A percentile compares a stretch with the other conserved stretches of the same genome.
Evolutionary conservation across 2,888 invertebrate species (phyloP).

Genomic region (Plutella xylostella): DNA sequence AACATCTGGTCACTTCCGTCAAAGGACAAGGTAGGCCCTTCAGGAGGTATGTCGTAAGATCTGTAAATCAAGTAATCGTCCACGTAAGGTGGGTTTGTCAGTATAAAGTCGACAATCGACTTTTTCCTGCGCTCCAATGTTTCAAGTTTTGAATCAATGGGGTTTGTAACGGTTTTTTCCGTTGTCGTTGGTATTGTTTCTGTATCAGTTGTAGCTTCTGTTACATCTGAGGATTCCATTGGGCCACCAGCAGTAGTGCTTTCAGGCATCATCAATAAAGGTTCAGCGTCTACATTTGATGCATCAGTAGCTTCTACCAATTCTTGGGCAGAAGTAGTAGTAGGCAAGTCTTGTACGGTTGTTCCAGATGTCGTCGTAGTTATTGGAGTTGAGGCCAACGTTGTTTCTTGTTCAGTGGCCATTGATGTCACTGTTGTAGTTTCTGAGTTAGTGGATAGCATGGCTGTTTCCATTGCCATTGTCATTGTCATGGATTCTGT

Average conservation of each 20-base stretch:
- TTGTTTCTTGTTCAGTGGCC: constrained; percentile 13
- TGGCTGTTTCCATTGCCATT: too few relatives aligned
- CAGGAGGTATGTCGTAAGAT: constrained; percentile 44
- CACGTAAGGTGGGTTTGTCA: constrained; percentile 45
- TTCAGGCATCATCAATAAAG: too few relatives aligned
- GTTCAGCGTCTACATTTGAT: neutral
- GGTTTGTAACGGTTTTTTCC: constrained; percentile 16
- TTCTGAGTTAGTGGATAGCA: constrained; percentile 17
- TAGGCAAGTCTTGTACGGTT: neutral
- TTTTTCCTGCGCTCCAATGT: constrained; percentile 48
- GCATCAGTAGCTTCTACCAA: constrained; percentile 8
- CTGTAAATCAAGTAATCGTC: constrained; percentile 48
- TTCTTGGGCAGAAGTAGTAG: neutral
- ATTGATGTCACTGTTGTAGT: constrained; percentile 12
- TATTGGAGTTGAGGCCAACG: constrained; percentile 18
- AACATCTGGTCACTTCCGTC: constrained; percentile 42
- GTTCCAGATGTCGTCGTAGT: neutral
- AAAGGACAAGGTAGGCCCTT: constrained; percentile 26
- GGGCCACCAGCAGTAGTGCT: too few relatives aligned
- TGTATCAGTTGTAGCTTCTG: neutral
- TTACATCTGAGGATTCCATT: too few relatives aligned
- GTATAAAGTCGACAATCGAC: constrained; percentile 54
- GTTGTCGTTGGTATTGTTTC: constrained; percentile 6
- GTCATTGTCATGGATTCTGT: too few relatives aligned
- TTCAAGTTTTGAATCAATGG: constrained; percentile 33